Conservation (phyloP, 1,140 invertebrate species). For the Asobara japonica region DNA sequence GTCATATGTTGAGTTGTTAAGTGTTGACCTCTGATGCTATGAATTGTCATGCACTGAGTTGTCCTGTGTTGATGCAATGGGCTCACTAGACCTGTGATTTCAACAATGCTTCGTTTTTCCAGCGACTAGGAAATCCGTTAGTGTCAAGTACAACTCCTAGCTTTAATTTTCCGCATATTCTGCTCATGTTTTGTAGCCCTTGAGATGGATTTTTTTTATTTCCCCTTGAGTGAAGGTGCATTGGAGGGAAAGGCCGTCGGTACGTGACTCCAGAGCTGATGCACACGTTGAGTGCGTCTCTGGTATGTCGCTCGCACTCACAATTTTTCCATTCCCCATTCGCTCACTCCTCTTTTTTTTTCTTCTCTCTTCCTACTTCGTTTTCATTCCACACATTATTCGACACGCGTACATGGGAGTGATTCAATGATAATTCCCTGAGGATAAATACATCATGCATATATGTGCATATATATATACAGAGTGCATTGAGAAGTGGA, state of each 20-base stretch:
- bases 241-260: background rate
- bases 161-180: too few relatives aligned
- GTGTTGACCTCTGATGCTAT: too few relatives aligned
- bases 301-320: conserved; percentile 17
- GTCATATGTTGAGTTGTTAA: too few relatives aligned
- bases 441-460: background rate
- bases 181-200: background rate
- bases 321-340: background rate
- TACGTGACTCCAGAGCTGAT: conserved; percentile 14
- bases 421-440: conserved; percentile 11
- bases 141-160: too few relatives aligned
- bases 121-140: too few relatives aligned
- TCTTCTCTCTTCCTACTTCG: background rate
- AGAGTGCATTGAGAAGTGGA: background rate
- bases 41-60: too few relatives aligned
- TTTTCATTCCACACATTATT: background rate
- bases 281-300: conserved; percentile 17
- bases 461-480: background rate
- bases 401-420: background rate
- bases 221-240: conserved; percentile 10
- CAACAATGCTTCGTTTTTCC: too few relatives aligned
- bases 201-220: background rate
- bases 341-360: background rate
- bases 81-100: too few relatives aligned
- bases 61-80: too few relatives aligned